Percentiles rank a stretch among this genome's conserved stretches.
phyloP scores from a whole-genome alignment of 2,888 invertebrate genomes.

The Odontocerum albicorne region DNA sequence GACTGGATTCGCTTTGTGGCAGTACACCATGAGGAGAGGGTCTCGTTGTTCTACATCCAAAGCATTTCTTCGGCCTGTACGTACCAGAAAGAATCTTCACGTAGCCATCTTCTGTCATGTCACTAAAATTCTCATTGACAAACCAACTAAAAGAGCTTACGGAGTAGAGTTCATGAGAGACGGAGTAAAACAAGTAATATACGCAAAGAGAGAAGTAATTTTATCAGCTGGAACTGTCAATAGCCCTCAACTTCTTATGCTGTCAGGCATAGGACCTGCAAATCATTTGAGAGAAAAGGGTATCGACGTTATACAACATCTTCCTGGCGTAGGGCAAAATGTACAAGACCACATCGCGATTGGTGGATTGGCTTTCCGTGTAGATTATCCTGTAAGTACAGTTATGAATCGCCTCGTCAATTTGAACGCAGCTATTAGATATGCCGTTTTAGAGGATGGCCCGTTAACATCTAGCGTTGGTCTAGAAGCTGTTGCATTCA shows the following conservation, averaged over 20 bases:
- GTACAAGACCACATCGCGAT: constrained; percentile 89
- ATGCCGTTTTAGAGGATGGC: constrained; percentile 84
- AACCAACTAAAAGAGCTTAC: constrained; percentile 68
- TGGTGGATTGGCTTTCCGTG: constrained; percentile 78
- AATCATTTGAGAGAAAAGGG: constrained; percentile 72
- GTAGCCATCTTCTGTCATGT: constrained; percentile 78
- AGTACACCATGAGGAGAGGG: constrained; percentile 86
- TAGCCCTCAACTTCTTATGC: constrained; percentile 88
- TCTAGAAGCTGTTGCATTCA: constrained; percentile 85
- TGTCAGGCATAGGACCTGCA: constrained; percentile 83
- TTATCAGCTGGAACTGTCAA: constrained; percentile 88
- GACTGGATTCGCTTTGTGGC: constrained; percentile 84
- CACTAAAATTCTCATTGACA: constrained; percentile 74
- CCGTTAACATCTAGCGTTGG: constrained; percentile 86
- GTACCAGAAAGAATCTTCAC: constrained; percentile 79
- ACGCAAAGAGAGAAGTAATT: constrained; percentile 80
- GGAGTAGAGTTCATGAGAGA: constrained; percentile 79
- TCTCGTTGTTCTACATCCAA: constrained; percentile 83
- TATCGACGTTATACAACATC: constrained; percentile 71
- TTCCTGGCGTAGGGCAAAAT: constrained; percentile 84
- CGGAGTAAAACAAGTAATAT: constrained; percentile 61
- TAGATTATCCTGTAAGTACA: constrained; percentile 79
- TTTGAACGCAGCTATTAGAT: constrained; percentile 78
- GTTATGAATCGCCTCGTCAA: constrained; percentile 82
- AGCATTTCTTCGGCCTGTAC: constrained; percentile 79